Evolutionary conservation across 2,797 vertebrate species (phyloP), one percentile per base, ranked within the genome.

Genomic region (Ptychadena robeensis): DNA sequence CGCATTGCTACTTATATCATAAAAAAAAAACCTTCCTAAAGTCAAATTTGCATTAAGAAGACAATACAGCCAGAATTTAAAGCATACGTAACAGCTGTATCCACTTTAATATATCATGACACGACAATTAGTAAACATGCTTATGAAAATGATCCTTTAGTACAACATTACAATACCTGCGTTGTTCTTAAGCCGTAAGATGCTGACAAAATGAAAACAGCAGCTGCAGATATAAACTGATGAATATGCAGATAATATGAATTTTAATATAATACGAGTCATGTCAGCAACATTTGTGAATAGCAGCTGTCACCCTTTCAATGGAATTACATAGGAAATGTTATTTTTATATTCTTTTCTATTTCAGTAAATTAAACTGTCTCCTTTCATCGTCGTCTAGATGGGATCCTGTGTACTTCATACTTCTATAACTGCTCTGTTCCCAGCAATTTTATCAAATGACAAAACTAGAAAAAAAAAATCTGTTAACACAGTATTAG

Each of bases 181-280:
- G 86, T 80, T 78, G 85, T 89, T 88, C 74, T 88, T 93, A 94
- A 94, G 94, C 94, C 93, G 86, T 86, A 93, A 92, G 91, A 92
- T 92, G 92, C 94, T 95, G 95, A 94, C 94, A 96, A 87, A 90
- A 92, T 91, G 91, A 91, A 53, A 95, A 91, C 89, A 89, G 92
- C 94, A 96, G 94, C 93, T 97, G 95, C 91, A 89, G 89, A 61
- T 90, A 89, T 87, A 91, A 93, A 90, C 85, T 88, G 91, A 92
- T 93, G 91, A 92, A 93, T 93, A 92, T 73, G 89, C 91, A 91
- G 89, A 82, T 88, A 93, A 92, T 91, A 82, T 88, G 91, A 91
- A 93, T 94, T 92, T 93, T 93, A 93, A 93, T 93, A 91, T 90
- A 93, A 93, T 92, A 90, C 86, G 89, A 91, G 88, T 87, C 81